Evolutionary conservation across 2,113 vertebrate species (phyloP), one percentile per base, ranked within the genome.

Genomic region (Myxocyprinus asiaticus): DNA sequence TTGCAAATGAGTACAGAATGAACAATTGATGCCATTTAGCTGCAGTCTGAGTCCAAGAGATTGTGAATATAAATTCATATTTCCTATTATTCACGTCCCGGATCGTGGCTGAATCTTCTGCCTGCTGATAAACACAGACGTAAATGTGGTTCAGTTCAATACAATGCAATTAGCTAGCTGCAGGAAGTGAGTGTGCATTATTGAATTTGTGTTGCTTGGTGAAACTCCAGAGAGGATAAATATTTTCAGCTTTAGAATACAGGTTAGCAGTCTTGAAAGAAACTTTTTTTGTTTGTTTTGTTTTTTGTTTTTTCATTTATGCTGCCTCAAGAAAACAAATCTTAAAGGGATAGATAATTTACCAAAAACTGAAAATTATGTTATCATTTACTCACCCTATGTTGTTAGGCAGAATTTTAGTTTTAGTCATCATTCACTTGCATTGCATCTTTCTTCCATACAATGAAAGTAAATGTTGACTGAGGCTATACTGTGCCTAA

Each of bases 281-380:
- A 11, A 43, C 22, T 33, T 33, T 33, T 33, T 33, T 33, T 33
- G 1, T 33, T n/a, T n/a, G n/a, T n/a, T n/a, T n/a, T n/a, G n/a
- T n/a, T n/a, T n/a, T n/a, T n/a, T n/a, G n/a, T n/a, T n/a, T n/a
- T 33, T 33, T 3, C 3, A 33, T 33, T 33, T 33, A 33, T 33
- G 85, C 82, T 82, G 82, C 78, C 77, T 67, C 62, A 33, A 33
- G 22, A 33, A 33, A 33, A 33, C 1, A 33, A 33, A 33, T 33
- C 1, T 33, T 33, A 33, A 33, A 33, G 22, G 22, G 22, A 33
- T 33, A 33, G 22, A 33, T 33, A 33, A 33, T 33, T 33, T 3
- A 33, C 22, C 22, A 1, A 33, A 33, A 33, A 1, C 22, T 33
- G 22, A 33, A 33, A 33, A 33, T 33, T 1, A 33, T 33, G 22